Percentiles rank a stretch among this genome's conserved stretches.
phyloP scores from a whole-genome alignment of 2,888 invertebrate genomes.

The Chymomyza amoena region DNA sequence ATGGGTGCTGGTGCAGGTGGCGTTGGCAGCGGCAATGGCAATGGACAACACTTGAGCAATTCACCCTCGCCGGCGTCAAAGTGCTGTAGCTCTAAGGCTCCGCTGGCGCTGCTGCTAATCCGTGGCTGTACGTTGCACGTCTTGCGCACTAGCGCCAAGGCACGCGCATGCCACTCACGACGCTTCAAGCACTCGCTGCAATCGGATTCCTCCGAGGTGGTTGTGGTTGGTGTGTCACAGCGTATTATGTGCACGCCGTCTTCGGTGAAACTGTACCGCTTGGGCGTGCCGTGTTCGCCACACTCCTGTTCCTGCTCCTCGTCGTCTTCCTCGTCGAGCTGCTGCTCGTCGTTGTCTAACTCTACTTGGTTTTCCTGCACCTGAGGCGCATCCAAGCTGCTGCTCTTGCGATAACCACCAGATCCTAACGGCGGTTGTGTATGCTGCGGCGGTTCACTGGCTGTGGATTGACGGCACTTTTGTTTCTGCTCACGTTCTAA shows the following conservation, averaged over 20 bases:
- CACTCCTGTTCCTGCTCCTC: constrained; percentile 17
- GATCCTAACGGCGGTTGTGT: constrained; percentile 75
- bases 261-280: constrained; percentile 85
- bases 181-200: constrained; percentile 79
- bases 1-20: not conserved
- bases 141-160: constrained; percentile 77
- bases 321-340: constrained; percentile 14
- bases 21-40: constrained; percentile 29
- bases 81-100: constrained; percentile 44
- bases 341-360: constrained; percentile 27
- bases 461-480: constrained; percentile 77
- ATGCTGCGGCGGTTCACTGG: constrained; percentile 79
- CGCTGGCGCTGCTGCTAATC: constrained; percentile 18
- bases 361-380: constrained; percentile 28
- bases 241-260: constrained; percentile 82
- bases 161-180: constrained; percentile 79
- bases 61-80: constrained; percentile 67
- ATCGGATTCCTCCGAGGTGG: constrained; percentile 79
- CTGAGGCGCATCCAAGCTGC: constrained; percentile 85
- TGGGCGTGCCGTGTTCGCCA: constrained; percentile 77
- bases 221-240: constrained; percentile 78
- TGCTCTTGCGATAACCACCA: constrained; percentile 84
- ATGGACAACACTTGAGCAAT: constrained; percentile 60
- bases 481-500: constrained; percentile 68
- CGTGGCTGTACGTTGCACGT: constrained; percentile 76